Conservation (phyloP, 2,797 vertebrate genomes). For the Acrocephalus scirpaceus region DNA sequence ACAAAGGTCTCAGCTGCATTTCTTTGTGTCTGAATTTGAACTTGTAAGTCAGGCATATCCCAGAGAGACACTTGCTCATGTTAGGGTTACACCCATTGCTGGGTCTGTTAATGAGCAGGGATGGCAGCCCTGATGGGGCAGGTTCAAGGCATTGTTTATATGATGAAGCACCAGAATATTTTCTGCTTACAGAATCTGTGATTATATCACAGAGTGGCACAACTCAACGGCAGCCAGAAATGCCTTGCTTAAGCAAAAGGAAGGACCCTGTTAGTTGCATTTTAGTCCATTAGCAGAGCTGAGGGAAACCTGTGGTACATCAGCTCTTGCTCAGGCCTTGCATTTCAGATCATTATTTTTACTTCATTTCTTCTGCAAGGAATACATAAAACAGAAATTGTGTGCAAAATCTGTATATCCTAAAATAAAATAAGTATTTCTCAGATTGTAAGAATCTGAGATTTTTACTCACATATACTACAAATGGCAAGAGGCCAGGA, state of each 20-base stretch:
- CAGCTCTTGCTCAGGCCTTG: background rate
- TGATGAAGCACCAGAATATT: background rate
- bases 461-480: background rate
- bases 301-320: background rate
- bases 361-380: background rate
- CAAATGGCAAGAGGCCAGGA: background rate
- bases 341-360: background rate
- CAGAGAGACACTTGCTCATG: background rate
- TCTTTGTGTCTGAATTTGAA: constrained; percentile 2
- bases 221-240: background rate
- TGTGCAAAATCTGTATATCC: background rate
- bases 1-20: background rate
- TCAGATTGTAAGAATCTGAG: background rate
- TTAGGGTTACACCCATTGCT: background rate
- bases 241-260: background rate
- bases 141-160: background rate
- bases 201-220: background rate
- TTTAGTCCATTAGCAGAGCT: background rate
- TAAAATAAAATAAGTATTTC: background rate
- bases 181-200: background rate
- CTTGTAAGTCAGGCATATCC: background rate
- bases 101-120: background rate
- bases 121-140: background rate
- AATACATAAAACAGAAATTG: background rate
- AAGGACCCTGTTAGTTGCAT: background rate